These are phyloP conservation scores for Cryptotis parvus DNA, from an alignment of 2,113 vertebrate species.

Conservation along the genomic window DNA sequence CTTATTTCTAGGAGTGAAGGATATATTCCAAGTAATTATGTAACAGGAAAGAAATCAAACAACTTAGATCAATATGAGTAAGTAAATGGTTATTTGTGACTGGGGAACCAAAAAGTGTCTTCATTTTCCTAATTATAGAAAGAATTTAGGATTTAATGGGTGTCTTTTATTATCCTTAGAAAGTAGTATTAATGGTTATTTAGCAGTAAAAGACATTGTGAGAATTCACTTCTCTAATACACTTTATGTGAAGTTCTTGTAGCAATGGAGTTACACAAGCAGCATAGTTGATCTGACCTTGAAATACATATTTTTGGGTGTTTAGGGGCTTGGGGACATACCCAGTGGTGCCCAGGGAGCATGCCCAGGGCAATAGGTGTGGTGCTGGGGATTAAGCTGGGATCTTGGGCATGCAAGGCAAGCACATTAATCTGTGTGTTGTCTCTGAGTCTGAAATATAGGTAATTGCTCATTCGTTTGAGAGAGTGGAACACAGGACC, in stretches of 20 bases:
- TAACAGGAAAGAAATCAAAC: conserved; percentile 92
- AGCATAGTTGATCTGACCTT: conserved; percentile 31
- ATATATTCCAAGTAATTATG: conserved; percentile 97
- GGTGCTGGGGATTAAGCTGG: no score
- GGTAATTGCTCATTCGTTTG: background rate
- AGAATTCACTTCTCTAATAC: conserved; percentile 17
- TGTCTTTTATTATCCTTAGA: background rate
- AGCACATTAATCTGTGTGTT: no score
- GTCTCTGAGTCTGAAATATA: no score
- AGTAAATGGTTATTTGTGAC: conserved; percentile 84
- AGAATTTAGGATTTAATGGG: background rate
- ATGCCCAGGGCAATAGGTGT: no score
- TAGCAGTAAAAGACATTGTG: background rate
- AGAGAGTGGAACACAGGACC: background rate
- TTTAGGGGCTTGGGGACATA: no score
- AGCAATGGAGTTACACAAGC: background rate
- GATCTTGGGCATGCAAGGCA: no score
- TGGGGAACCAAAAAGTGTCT: conserved; percentile 28
- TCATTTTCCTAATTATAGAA: conserved; percentile 38
- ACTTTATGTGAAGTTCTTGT: background rate
- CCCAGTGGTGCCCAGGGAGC: no score
- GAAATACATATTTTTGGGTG: conserved; percentile 7
- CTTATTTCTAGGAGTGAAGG: conserved; percentile 90
- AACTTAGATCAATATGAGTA: conserved; percentile 94
- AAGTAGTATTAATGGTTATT: background rate